phyloP scores from a whole-genome alignment of 2,888 invertebrate species.

The Conistra vaccinii region DNA sequence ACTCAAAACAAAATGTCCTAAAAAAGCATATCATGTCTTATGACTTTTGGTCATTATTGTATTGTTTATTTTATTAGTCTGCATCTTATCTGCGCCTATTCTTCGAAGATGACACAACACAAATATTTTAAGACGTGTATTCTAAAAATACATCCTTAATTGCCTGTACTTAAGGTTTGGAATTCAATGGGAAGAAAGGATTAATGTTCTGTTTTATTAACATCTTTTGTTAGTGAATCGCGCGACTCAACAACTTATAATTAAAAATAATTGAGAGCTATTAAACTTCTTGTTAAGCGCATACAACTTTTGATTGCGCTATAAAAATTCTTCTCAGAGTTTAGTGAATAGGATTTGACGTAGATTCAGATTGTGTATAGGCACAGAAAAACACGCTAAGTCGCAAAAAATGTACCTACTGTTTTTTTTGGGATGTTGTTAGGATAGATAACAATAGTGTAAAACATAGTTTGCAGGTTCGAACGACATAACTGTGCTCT shows the following conservation, averaged over 20 bases:
- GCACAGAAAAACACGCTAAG: no score
- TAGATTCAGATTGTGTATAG: slow-evolving; percentile 2
- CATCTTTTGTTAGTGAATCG: slow-evolving; percentile 46
- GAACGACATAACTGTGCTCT: neutral
- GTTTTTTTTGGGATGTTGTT: no score
- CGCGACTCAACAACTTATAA: slow-evolving; percentile 32
- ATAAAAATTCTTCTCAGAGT: slow-evolving; percentile 20
- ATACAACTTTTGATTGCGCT: slow-evolving; percentile 43
- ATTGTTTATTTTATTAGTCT: slow-evolving; percentile 43
- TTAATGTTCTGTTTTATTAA: slow-evolving; percentile 50
- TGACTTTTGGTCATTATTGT: slow-evolving; percentile 45
- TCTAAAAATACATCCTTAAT: slow-evolving; percentile 34
- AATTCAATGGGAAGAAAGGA: slow-evolving; percentile 41
- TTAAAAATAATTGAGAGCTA: slow-evolving; percentile 56
- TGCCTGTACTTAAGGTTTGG: slow-evolving; percentile 28
- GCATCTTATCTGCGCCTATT: slow-evolving; percentile 30
- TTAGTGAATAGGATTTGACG: slow-evolving; percentile 18
- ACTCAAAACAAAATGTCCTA: neutral
- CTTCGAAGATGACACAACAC: slow-evolving; percentile 30
- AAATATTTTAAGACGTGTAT: slow-evolving; percentile 30
- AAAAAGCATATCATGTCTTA: slow-evolving; percentile 29
- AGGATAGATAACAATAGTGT: neutral
- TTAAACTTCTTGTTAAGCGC: slow-evolving; percentile 41
- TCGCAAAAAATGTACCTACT: no score
- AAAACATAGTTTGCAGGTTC: neutral